Conservation (phyloP, 2,797 vertebrate genomes). For the Enteromius treurensis region DNA sequence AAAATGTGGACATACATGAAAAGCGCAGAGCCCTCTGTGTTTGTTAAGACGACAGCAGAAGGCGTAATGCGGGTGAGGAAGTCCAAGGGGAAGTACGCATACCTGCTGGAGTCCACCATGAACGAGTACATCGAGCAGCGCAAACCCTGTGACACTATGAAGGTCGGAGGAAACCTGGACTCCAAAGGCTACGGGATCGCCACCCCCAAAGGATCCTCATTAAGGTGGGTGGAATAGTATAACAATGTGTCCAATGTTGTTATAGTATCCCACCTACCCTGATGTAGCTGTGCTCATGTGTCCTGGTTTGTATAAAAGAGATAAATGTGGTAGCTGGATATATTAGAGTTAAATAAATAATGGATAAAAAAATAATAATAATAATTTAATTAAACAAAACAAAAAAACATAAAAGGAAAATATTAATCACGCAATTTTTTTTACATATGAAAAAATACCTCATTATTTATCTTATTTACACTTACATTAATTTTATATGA, state of each 20-base stretch:
- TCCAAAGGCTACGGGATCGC: conserved; percentile 99
- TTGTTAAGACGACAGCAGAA: conserved; percentile 98
- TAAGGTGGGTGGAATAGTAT: conserved; percentile 99
- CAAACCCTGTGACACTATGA: conserved; percentile 99
- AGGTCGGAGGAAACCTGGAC: conserved; percentile 99
- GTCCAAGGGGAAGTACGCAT: conserved; percentile 99
- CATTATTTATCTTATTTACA: conserved; percentile 26
- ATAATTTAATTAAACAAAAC: too few species aligned
- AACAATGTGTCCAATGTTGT: conserved; percentile 99
- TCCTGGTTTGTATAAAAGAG: conserved; percentile 98
- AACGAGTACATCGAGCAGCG: conserved; percentile 99
- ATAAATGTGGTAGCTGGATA: conserved; percentile 82
- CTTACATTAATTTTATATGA: neutral
- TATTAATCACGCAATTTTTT: neutral
- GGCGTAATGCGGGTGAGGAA: conserved; percentile 96
- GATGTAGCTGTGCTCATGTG: conserved; percentile 99
- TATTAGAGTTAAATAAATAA: conserved; percentile 51
- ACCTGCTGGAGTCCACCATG: conserved; percentile 99
- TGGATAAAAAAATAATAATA: conserved; percentile 24
- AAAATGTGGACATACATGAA: conserved; percentile 99
- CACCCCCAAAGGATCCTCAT: conserved; percentile 99
- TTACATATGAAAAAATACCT: neutral
- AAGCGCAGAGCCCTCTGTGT: conserved; percentile 97
- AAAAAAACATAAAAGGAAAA: neutral
- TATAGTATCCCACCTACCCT: conserved; percentile 99